Conservation (phyloP, 2,888 invertebrate species). For the Plagodis pulveraria region DNA sequence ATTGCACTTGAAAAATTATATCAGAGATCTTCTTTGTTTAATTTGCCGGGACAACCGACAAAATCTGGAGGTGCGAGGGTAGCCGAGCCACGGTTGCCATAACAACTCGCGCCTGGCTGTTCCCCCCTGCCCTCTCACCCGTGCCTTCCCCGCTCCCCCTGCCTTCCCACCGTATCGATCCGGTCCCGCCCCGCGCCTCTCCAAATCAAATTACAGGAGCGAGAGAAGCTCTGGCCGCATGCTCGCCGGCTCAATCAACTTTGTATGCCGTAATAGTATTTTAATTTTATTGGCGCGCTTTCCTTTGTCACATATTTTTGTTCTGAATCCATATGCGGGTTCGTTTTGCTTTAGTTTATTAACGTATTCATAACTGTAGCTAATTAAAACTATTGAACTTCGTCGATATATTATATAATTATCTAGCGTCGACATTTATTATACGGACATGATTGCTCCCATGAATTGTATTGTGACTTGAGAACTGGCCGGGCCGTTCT, state of each 20-base stretch:
- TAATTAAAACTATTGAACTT: too few relatives aligned
- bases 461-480: too few relatives aligned
- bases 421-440: too few relatives aligned
- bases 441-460: too few relatives aligned
- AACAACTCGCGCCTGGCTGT: conserved; percentile 77
- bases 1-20: conserved; percentile 65
- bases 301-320: conserved; percentile 55
- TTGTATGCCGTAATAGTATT: conserved; percentile 82
- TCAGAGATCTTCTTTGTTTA: conserved; percentile 78
- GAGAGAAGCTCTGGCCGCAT: conserved; percentile 43
- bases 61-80: conserved; percentile 81
- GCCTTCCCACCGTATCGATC: conserved; percentile 59
- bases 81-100: conserved; percentile 76
- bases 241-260: conserved; percentile 70
- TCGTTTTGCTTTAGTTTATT: too few relatives aligned
- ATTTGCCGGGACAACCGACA: conserved; percentile 78
- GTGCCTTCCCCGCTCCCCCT: conserved; percentile 37
- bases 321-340: too few relatives aligned
- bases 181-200: conserved; percentile 64
- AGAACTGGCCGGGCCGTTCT: too few relatives aligned
- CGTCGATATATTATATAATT: too few relatives aligned
- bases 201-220: conserved; percentile 83
- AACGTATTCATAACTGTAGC: too few relatives aligned
- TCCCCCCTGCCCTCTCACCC: conserved; percentile 44
- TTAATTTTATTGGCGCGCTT: conserved; percentile 81